A percentile compares a stretch with the other conserved stretches of the same genome.
Conservation (phyloP, 2,888 invertebrate genomes). For the Hipparchia semele region DNA sequence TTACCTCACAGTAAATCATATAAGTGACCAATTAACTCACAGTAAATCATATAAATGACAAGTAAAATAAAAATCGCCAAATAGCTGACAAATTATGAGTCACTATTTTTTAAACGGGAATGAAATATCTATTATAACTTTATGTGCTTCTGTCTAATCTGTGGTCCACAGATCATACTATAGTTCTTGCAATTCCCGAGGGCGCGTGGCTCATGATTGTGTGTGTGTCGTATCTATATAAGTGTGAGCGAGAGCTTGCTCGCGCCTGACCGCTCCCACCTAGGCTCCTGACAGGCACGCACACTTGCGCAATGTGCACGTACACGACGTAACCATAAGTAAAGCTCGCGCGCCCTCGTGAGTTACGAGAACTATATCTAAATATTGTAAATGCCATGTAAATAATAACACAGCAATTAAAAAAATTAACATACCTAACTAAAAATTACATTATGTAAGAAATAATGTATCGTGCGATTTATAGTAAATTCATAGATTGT, state of each 20-base stretch:
- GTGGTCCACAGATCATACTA: not conserved
- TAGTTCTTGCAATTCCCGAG: no score
- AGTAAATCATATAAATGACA: not conserved
- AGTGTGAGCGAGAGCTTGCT: no score
- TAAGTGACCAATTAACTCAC: not conserved
- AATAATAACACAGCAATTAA: not conserved
- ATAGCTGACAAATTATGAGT: not conserved
- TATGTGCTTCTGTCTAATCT: not conserved
- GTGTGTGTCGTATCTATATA: no score
- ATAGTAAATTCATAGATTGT: not conserved
- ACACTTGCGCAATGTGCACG: no score
- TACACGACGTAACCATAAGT: no score
- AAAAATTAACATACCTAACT: slow-evolving; percentile 1
- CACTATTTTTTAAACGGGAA: not conserved
- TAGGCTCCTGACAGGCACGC: no score
- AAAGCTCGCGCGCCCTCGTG: no score
- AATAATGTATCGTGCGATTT: not conserved
- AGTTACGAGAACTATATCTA: no score
- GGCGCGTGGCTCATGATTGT: no score
- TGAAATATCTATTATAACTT: not conserved
- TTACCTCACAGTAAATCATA: not conserved
- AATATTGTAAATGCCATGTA: not conserved
- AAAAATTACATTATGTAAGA: not conserved
- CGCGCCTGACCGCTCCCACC: no score
- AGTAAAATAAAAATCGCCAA: not conserved